Evolutionary conservation across 2,797 vertebrate species (phyloP).

Genomic region (Atherinosoma microstoma): DNA sequence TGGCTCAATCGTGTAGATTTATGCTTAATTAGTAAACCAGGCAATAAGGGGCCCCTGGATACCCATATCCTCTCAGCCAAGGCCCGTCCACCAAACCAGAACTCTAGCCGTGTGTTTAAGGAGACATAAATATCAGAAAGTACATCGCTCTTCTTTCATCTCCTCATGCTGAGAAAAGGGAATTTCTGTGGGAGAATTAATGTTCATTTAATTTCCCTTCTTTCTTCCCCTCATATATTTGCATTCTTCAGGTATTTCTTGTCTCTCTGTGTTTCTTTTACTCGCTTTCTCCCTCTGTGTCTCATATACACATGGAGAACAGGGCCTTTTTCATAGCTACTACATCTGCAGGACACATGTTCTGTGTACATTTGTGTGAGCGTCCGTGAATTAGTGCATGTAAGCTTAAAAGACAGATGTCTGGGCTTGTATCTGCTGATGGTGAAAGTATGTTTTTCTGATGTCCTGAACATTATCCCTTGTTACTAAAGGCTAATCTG

Average conservation of each 20-base stretch:
- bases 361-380: slow-evolving; percentile 54
- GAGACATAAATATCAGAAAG: slow-evolving; percentile 85
- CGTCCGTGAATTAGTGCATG: slow-evolving; percentile 62
- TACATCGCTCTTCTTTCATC: slow-evolving; percentile 82
- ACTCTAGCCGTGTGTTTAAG: slow-evolving; percentile 70
- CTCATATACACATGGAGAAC: slow-evolving; percentile 56
- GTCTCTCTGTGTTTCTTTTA: slow-evolving; percentile 58
- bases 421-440: slow-evolving; percentile 59
- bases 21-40: slow-evolving; percentile 79
- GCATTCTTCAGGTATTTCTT: slow-evolving; percentile 81
- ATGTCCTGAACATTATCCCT: slow-evolving; percentile 65
- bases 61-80: slow-evolving; percentile 50
- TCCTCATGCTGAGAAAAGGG: slow-evolving; percentile 66
- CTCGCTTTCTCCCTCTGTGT: slow-evolving; percentile 34
- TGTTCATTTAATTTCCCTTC: slow-evolving; percentile 84
- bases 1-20: slow-evolving; percentile 77
- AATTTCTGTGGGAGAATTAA: slow-evolving; percentile 79
- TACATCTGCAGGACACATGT: slow-evolving; percentile 82
- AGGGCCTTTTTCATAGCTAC: slow-evolving; percentile 62
- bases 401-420: slow-evolving; percentile 67
- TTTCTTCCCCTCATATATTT: slow-evolving; percentile 80
- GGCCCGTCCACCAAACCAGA: slow-evolving; percentile 59
- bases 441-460: slow-evolving; percentile 65
- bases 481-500: slow-evolving; percentile 67
- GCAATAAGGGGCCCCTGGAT: slow-evolving; percentile 71